Evolutionary conservation across 2,888 invertebrate species (phyloP).

Genomic region (Hirtodrosophila trivittata): DNA sequence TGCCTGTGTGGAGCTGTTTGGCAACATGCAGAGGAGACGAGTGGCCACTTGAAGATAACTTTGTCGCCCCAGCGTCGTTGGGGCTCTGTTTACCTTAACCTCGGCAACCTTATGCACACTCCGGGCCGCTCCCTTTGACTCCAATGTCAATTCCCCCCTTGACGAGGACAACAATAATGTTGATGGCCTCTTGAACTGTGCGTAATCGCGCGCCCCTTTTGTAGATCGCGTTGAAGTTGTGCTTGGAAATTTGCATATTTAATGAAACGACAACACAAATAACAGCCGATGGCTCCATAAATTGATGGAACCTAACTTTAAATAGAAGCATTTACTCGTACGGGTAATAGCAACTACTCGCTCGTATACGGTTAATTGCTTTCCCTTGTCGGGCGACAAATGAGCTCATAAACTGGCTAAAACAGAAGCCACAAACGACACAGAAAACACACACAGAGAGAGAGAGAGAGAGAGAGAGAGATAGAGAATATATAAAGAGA

Average conservation of each 20-base stretch:
- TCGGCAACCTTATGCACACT: not conserved
- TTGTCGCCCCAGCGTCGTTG: conserved; percentile 58
- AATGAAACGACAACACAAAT: conserved; percentile 61
- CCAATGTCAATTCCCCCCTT: conserved; percentile 4
- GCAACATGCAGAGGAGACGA: conserved; percentile 61
- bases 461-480: not conserved
- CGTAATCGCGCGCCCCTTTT: conserved; percentile 74
- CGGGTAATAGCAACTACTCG: conserved; percentile 18
- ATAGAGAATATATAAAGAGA: not conserved
- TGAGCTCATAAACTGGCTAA: conserved; percentile 41
- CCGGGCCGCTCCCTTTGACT: not conserved
- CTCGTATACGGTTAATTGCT: conserved; percentile 34
- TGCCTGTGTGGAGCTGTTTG: conserved; percentile 54
- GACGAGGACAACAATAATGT: conserved; percentile 28
- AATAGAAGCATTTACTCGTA: conserved; percentile 19
- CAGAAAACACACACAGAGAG: conserved; percentile 3
- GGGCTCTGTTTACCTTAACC: conserved; percentile 18
- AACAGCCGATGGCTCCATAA: conserved; percentile 27
- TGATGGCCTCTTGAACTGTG: conserved; percentile 60
- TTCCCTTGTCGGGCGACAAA: conserved; percentile 46
- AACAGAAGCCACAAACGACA: conserved; percentile 25
- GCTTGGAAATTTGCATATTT: conserved; percentile 73
- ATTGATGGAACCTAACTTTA: conserved; percentile 31
- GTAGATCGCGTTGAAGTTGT: conserved; percentile 53
- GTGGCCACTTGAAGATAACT: conserved; percentile 74